phyloP scores from a whole-genome alignment of 1,140 invertebrate species.

The Diabrotica undecimpunctata region DNA sequence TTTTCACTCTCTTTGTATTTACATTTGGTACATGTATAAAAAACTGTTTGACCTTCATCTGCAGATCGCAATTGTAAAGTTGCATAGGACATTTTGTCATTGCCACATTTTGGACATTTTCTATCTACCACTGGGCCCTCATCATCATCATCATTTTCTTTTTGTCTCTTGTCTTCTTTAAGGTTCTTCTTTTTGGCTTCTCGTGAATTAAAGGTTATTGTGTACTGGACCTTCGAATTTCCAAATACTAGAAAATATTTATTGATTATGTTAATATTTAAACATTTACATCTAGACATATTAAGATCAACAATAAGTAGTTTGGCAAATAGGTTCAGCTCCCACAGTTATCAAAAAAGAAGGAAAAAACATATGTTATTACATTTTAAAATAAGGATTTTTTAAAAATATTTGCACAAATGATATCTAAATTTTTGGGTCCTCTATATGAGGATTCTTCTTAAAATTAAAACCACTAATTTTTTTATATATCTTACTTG shows the following conservation, averaged over 20 bases:
- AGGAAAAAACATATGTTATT: too few species aligned
- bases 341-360: too few species aligned
- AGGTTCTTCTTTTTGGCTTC: slow-evolving; percentile 50
- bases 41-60: slow-evolving; percentile 98
- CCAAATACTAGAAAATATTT: slow-evolving; percentile 56
- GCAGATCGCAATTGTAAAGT: slow-evolving; percentile 92
- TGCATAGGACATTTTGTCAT: slow-evolving; percentile 91
- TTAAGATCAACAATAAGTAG: too few species aligned
- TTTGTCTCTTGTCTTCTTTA: slow-evolving; percentile 42
- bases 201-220: slow-evolving; percentile 64
- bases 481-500: too few species aligned
- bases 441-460: too few species aligned
- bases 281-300: too few species aligned
- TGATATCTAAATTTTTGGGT: too few species aligned
- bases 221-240: slow-evolving; percentile 61
- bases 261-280: not conserved
- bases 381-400: too few species aligned
- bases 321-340: too few species aligned
- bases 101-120: slow-evolving; percentile 83
- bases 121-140: slow-evolving; percentile 82
- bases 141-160: slow-evolving; percentile 50
- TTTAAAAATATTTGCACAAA: too few species aligned
- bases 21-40: slow-evolving; percentile 95
- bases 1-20: slow-evolving; percentile 62
- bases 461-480: too few species aligned